phyloP scores from a whole-genome alignment of 2,113 vertebrate genomes.

The Cairina moschata region DNA sequence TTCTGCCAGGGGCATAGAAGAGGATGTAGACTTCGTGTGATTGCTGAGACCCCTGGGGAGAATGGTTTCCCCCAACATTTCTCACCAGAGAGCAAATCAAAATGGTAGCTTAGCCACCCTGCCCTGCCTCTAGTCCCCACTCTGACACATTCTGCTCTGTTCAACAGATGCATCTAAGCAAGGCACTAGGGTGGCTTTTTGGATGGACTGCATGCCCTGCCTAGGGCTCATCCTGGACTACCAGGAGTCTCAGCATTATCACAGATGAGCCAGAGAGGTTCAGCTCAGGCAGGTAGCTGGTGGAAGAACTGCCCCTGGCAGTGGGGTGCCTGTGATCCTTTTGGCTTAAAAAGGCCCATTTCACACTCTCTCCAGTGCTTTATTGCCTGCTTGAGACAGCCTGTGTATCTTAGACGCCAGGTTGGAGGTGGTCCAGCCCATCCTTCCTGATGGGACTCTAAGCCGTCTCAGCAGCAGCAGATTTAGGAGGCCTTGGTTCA shows the following conservation, averaged over 20 bases:
- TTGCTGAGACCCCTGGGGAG: not conserved
- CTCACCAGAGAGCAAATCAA: not conserved
- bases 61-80: not conserved
- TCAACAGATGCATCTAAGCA: not conserved
- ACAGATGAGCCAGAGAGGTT: not conserved
- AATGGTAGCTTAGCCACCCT: not conserved
- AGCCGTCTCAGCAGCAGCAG: not conserved
- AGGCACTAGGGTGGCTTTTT: not conserved
- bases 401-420: not conserved
- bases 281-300: not conserved
- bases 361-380: not conserved
- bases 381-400: not conserved
- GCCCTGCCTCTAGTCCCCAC: not conserved
- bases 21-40: not conserved
- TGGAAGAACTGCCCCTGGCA: not conserved
- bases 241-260: not conserved
- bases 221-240: not conserved
- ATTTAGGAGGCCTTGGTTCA: not conserved
- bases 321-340: not conserved
- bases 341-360: not conserved
- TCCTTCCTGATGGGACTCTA: not conserved
- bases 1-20: not conserved
- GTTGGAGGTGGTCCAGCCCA: not conserved
- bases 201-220: not conserved
- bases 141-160: not conserved